These are phyloP conservation scores for Brachypalpus laphriformis DNA, from an alignment of 2,888 invertebrate genomes.

Conservation along the genomic window DNA sequence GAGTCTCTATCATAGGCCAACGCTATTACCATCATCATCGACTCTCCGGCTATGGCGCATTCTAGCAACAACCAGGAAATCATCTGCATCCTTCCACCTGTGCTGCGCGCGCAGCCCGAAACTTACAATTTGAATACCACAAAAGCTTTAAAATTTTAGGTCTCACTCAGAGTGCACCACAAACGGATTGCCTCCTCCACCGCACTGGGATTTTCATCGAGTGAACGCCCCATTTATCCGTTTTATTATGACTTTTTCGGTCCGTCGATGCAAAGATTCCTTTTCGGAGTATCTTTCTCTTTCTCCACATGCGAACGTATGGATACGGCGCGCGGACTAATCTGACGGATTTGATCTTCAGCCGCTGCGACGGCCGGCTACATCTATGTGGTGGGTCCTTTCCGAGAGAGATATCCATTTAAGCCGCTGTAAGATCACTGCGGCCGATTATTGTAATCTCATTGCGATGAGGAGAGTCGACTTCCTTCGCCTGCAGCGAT, in stretches of 20 bases:
- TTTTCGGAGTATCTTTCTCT: slow-evolving; percentile 30
- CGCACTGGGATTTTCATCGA: slow-evolving; percentile 61
- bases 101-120: slow-evolving; percentile 8
- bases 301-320: slow-evolving; percentile 31
- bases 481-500: slow-evolving; percentile 73
- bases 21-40: slow-evolving; percentile 44
- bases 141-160: slow-evolving; percentile 58
- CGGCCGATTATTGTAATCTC: slow-evolving; percentile 71
- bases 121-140: slow-evolving; percentile 60
- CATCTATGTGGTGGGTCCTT: slow-evolving; percentile 74
- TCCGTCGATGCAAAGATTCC: slow-evolving; percentile 14
- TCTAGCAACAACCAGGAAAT: slow-evolving; percentile 60
- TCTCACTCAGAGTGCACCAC: slow-evolving; percentile 43
- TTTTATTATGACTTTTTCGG: slow-evolving; percentile 56
- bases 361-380: slow-evolving; percentile 57
- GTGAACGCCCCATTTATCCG: slow-evolving; percentile 65
- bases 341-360: slow-evolving; percentile 71
- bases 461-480: slow-evolving; percentile 73
- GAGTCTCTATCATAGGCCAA: slow-evolving; percentile 8
- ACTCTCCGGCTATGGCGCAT: slow-evolving; percentile 38
- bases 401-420: slow-evolving; percentile 69
- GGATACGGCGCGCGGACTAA: slow-evolving; percentile 20
- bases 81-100: slow-evolving; percentile 40
- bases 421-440: slow-evolving; percentile 67
- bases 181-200: not conserved